Conservation (phyloP, 2,113 vertebrate species). For the Bucco capensis region DNA sequence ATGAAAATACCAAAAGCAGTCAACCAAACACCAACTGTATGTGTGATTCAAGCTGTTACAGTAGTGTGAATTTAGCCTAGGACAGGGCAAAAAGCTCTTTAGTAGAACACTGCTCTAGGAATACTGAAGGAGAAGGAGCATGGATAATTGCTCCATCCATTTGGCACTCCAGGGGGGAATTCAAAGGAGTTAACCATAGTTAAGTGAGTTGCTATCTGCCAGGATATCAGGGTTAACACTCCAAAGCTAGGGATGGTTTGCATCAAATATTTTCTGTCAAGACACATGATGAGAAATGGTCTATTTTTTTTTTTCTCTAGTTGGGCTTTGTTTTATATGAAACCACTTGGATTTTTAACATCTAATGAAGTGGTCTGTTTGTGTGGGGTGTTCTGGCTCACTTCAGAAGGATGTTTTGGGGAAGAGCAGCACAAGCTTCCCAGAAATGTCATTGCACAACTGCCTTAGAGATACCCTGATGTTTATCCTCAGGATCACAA, state of each 20-base stretch:
- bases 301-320: not conserved
- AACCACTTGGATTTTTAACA: not conserved
- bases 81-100: not conserved
- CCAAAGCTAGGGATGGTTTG: not conserved
- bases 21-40: not conserved
- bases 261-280: not conserved
- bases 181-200: not conserved
- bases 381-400: too few species aligned
- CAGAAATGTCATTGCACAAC: conserved; percentile 17
- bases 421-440: not conserved
- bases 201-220: not conserved
- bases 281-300: not conserved
- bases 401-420: not conserved
- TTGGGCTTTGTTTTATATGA: not conserved
- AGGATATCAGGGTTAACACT: not conserved
- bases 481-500: conserved; percentile 10
- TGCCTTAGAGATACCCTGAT: not conserved
- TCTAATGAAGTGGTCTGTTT: too few species aligned
- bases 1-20: not conserved
- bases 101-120: not conserved
- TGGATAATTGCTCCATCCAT: not conserved
- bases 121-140: not conserved
- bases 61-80: not conserved
- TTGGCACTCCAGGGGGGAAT: not conserved
- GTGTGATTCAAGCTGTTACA: not conserved